Conservation (phyloP, 2,888 invertebrate species). For the Parascotia fuliginaria region DNA sequence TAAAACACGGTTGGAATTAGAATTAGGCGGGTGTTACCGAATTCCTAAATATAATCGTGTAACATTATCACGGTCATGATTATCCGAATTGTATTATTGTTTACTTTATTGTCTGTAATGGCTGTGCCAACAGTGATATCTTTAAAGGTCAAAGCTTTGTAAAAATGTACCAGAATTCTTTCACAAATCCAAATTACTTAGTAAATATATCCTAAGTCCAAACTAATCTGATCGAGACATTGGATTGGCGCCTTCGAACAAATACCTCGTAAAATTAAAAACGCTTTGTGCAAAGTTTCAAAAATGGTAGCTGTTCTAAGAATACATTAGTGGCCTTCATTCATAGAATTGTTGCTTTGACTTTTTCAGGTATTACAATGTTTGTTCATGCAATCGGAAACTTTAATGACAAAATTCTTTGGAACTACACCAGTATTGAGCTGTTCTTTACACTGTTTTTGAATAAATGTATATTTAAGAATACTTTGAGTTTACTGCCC, state of each 20-base stretch:
- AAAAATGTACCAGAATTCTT: not conserved
- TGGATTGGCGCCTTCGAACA: constrained; percentile 19
- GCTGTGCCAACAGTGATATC: not conserved
- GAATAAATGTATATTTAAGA: no score
- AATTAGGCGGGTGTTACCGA: no score
- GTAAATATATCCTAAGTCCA: constrained; percentile 10
- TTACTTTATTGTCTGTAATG: not conserved
- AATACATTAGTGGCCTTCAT: constrained; percentile 19
- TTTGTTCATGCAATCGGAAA: constrained; percentile 32
- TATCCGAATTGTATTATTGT: no score
- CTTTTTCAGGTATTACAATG: constrained; percentile 14
- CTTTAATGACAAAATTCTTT: constrained; percentile 26
- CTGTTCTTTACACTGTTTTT: no score
- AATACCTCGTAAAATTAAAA: not conserved
- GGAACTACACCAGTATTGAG: no score
- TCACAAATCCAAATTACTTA: not conserved
- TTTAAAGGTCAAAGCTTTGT: not conserved
- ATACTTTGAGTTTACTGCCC: no score
- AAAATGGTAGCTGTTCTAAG: constrained; percentile 15
- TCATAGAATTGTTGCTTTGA: constrained; percentile 22
- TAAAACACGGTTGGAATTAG: no score
- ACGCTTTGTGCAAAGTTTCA: constrained; percentile 18
- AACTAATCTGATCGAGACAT: constrained; percentile 34
- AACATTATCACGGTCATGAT: no score
- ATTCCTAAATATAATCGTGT: no score